Base-by-base conservation (phyloP, 2,888 invertebrate species). In the Cabera pusaria region DNA sequence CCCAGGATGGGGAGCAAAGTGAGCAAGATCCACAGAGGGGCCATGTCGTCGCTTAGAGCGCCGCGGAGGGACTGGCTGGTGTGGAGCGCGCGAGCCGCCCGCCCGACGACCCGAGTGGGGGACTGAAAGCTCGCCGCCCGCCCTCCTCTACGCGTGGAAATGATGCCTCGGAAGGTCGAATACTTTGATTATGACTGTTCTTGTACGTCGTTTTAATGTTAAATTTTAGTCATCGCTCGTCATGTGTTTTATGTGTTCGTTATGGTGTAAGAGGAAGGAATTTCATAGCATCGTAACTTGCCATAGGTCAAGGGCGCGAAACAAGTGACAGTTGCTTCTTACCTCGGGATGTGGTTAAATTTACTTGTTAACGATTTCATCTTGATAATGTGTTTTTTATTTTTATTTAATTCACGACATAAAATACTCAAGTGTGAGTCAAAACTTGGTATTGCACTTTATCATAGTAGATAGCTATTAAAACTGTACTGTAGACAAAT, bases 1-100 rank as follows among this genome's bases (percentile, higher is more conserved):
- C 87, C 87, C 76, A 88, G 71, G 45, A 85, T 64, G 69, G 87
- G 87, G 82, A 88, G 85, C 72, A 87, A 75, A 59, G 79, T 71
- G 46, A 88, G 72, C 64, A 85, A 75, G 66, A 86, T 72, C 87
- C 87, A 88, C 77, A 85, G 63, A 66, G 73, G 77, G 78, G 76
- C 80, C 87, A 88, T 88, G 86, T 74, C 76, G 77, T 72, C 84
- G 83, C 86, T 74, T 68, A 68, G 72, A 66, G 69, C 69, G 81
- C 67, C 82, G 83, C 85, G 84, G 64, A 68, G 56, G 73, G 73
- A 87, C 86, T 87, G 86, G 44, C 56, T 44, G 47, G 12, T 2
- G 14, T 14, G 4, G 33, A 29, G 65, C 68, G 65, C 66, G 49
- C 37, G 59, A 66, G 72, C 73, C 73, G 72, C 71, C 73, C 72